Evolutionary conservation across 2,113 vertebrate species (phyloP).

Genomic region (Puntigrus tetrazona): DNA sequence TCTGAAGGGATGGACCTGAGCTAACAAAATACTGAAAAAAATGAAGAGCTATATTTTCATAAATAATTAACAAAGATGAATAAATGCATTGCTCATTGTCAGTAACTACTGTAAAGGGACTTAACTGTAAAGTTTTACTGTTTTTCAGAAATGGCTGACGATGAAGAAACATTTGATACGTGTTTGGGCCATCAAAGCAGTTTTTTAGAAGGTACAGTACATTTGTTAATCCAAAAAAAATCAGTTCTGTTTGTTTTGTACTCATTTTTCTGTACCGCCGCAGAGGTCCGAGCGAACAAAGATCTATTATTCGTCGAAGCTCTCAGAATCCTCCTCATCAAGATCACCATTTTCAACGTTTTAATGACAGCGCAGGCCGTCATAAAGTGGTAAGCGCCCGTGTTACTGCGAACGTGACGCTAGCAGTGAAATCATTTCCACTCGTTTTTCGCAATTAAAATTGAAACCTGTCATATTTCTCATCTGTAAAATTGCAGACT

Average conservation of each 20-base stretch:
- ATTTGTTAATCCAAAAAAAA: not conserved
- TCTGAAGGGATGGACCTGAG: no score
- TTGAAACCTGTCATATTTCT: not conserved
- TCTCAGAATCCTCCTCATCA: conserved; percentile 71
- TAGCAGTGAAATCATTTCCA: not conserved
- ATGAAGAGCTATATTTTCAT: no score
- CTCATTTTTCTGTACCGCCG: not conserved
- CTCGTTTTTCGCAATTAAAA: conserved; percentile 1
- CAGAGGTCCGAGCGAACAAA: conserved; percentile 64
- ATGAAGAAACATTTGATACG: conserved; percentile 11
- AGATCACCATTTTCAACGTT: conserved; percentile 70
- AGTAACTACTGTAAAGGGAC: not conserved
- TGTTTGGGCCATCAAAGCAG: conserved; percentile 51
- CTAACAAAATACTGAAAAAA: no score
- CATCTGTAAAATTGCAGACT: not conserved
- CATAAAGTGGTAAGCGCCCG: conserved; percentile 70
- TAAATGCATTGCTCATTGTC: not conserved
- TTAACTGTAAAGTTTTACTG: not conserved
- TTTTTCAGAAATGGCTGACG: conserved; percentile 52
- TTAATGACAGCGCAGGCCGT: conserved; percentile 69
- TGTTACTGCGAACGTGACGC: not conserved
- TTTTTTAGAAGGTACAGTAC: conserved; percentile 39
- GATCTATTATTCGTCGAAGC: conserved; percentile 58
- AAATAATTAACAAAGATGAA: no score
- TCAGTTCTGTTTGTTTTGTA: not conserved